Conservation (phyloP, 37 sponge, comb jelly and placozoan species). For the Sycon ciliatum region DNA sequence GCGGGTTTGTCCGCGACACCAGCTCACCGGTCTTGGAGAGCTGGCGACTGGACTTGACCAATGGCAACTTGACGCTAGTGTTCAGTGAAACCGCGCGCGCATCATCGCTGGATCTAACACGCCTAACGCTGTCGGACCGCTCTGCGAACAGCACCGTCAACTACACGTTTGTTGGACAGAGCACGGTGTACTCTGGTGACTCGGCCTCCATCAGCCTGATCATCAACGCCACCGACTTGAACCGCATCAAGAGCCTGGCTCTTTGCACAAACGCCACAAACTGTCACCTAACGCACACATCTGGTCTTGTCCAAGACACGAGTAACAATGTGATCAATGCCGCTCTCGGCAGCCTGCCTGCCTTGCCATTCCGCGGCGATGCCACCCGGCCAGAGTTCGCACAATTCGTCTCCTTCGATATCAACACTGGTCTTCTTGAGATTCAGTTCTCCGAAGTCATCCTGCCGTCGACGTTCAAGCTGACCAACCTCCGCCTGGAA, state of each 20-base stretch:
- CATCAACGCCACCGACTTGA: conserved; percentile 28
- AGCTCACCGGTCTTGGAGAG: conserved; percentile 30
- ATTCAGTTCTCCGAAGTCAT: conserved; percentile 68
- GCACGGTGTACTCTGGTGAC: background rate
- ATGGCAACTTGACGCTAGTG: conserved; percentile 54
- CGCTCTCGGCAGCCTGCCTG: background rate
- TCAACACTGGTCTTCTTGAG: conserved; percentile 49
- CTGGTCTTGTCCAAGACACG: conserved; percentile 47
- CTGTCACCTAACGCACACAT: conserved; percentile 36
- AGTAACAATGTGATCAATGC: conserved; percentile 33
- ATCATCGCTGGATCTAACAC: conserved; percentile 31
- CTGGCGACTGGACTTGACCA: conserved; percentile 46
- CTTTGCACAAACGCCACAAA: conserved; percentile 47
- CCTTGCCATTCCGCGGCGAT: conserved; percentile 44
- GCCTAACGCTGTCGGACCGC: conserved; percentile 37
- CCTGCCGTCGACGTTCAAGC: conserved; percentile 23
- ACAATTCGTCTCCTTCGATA: conserved; percentile 45
- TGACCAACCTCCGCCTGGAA: conserved; percentile 6
- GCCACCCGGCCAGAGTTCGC: conserved; percentile 43
- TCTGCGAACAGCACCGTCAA: conserved; percentile 10
- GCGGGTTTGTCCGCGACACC: conserved; percentile 33
- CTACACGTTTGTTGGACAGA: background rate
- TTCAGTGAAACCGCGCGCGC: conserved; percentile 50
- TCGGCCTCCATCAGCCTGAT: conserved; percentile 5
- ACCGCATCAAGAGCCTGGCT: conserved; percentile 23